Percentiles rank a stretch among this genome's conserved stretches.
Conservation (phyloP, 2,113 vertebrate species). For the Ptilorrhoa leucosticta region DNA sequence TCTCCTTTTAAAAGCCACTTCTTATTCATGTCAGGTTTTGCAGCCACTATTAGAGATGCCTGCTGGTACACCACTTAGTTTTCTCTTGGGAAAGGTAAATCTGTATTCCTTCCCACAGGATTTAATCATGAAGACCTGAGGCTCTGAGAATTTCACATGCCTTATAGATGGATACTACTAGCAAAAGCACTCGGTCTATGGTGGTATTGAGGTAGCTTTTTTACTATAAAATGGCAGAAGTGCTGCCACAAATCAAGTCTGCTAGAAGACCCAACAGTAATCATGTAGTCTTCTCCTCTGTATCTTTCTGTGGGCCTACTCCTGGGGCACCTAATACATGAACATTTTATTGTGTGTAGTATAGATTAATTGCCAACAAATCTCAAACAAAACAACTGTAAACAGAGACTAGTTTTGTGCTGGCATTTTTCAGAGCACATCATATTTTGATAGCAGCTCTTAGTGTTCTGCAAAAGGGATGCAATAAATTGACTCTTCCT, state of each 20-base stretch:
- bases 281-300: background rate
- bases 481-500: background rate
- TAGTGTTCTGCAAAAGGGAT: background rate
- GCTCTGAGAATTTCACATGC: background rate
- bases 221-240: background rate
- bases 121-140: background rate
- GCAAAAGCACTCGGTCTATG: background rate
- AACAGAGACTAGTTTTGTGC: background rate
- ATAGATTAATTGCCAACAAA: background rate
- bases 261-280: background rate
- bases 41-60: background rate
- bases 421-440: background rate
- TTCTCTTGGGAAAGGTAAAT: background rate
- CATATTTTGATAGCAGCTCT: background rate
- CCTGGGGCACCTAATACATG: background rate
- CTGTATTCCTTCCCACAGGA: background rate
- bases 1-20: background rate
- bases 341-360: background rate
- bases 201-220: background rate
- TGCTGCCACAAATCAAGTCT: background rate
- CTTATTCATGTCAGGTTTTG: background rate
- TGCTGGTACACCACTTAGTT: background rate
- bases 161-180: background rate
- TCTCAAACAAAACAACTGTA: background rate
- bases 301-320: background rate